A percentile compares a stretch with the other conserved stretches of the same genome.
Conservation (phyloP, 1,140 invertebrate species). For the Coboldia fuscipes region DNA sequence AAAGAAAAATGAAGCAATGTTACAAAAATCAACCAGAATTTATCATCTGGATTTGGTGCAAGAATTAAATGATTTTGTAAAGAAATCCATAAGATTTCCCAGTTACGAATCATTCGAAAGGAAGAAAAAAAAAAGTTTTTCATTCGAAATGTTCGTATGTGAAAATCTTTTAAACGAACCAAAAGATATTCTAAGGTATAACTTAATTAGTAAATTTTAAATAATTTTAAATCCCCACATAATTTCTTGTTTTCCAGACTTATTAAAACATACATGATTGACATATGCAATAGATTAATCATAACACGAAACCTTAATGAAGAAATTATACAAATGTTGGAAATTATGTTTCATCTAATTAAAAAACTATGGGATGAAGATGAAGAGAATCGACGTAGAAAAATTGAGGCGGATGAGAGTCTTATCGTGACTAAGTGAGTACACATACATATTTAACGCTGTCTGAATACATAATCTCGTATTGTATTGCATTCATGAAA, state of each 20-base stretch:
- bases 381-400: constrained; percentile 38
- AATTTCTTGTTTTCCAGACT: constrained; percentile 23
- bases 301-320: constrained; percentile 19
- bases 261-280: constrained; percentile 39
- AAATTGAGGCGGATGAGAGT: constrained; percentile 51
- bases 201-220: no score
- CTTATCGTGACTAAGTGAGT: constrained; percentile 57
- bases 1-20: no score
- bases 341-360: constrained; percentile 31
- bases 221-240: no score
- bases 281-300: constrained; percentile 26
- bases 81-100: no score
- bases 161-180: constrained; percentile 3
- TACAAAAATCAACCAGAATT: no score
- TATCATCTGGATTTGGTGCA: no score
- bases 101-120: no score
- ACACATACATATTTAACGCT: constrained; percentile 2
- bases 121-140: no score
- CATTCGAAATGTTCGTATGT: constrained; percentile 1
- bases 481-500: no score
- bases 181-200: no score
- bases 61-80: no score
- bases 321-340: constrained; percentile 24
- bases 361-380: constrained; percentile 54
- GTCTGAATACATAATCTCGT: no score